phyloP scores from a whole-genome alignment of 2,888 invertebrate species.

The Protonemura montana region DNA sequence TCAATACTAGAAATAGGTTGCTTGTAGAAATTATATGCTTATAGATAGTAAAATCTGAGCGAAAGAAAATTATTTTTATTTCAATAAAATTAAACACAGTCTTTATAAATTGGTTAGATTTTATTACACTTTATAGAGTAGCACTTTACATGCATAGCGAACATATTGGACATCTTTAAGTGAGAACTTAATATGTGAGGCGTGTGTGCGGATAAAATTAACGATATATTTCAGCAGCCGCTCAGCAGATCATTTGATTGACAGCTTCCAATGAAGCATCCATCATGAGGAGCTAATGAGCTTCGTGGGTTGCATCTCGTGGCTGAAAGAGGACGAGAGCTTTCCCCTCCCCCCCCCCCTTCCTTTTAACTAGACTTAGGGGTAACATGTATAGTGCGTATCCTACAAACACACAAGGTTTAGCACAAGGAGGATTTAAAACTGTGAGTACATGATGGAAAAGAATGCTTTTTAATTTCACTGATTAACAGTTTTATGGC shows the following conservation, averaged over 20 bases:
- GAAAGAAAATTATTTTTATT: constrained; percentile 38
- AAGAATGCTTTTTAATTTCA: background rate
- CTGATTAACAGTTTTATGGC: background rate
- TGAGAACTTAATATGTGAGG: background rate
- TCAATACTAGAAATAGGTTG: too few relatives aligned
- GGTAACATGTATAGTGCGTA: too few relatives aligned
- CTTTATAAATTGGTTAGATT: too few relatives aligned
- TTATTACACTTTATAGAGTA: too few relatives aligned
- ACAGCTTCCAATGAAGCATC: background rate
- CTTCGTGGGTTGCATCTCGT: background rate
- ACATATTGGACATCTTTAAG: background rate
- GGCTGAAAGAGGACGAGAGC: background rate
- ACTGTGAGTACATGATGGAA: background rate
- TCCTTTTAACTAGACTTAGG: too few relatives aligned
- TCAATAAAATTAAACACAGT: background rate
- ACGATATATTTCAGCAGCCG: background rate
- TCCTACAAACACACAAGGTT: background rate
- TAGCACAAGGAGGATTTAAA: background rate
- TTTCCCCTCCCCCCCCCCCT: background rate
- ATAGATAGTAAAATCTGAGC: too few relatives aligned
- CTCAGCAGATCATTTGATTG: background rate
- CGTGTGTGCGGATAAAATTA: too few relatives aligned
- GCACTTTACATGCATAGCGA: background rate
- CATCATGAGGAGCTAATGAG: background rate
- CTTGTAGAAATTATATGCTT: too few relatives aligned